Percentiles rank a stretch among this genome's conserved stretches.
These are phyloP conservation scores for Meganola albula DNA, from an alignment of 2,888 invertebrate species.

Conservation along the genomic window DNA sequence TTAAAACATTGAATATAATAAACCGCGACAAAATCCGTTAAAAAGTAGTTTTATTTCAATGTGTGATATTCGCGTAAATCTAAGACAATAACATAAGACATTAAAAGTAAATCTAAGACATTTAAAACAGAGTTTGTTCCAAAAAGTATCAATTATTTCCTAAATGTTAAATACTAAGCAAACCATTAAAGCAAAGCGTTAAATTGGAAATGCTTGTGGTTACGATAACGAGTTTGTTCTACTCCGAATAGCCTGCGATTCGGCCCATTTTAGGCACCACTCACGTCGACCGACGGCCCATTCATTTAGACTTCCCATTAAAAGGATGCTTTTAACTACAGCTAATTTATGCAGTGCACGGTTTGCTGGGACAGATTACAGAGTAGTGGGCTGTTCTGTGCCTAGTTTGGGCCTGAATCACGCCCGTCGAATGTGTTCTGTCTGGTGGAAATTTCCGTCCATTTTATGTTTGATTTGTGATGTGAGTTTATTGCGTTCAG, in stretches of 20 bases:
- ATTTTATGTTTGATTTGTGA: conserved; percentile 44
- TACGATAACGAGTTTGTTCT: conserved; percentile 32
- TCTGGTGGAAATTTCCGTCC: conserved; percentile 44
- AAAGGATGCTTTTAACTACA: conserved; percentile 72
- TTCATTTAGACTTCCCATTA: conserved; percentile 70
- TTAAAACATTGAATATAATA: too few relatives aligned
- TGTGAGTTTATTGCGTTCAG: background rate
- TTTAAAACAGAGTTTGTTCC: too few relatives aligned
- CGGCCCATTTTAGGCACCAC: conserved; percentile 34
- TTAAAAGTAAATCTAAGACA: too few relatives aligned
- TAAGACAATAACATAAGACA: too few relatives aligned
- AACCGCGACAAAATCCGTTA: too few relatives aligned
- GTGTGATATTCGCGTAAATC: too few relatives aligned
- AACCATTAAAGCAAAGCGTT: too few relatives aligned
- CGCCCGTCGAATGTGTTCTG: conserved; percentile 50
- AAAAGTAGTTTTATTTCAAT: too few relatives aligned
- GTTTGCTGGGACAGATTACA: conserved; percentile 70
- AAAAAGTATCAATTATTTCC: too few relatives aligned
- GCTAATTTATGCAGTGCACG: conserved; percentile 71
- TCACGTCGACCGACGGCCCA: conserved; percentile 46
- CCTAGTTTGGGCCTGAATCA: conserved; percentile 49
- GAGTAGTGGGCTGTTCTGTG: conserved; percentile 53
- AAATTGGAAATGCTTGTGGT: conserved; percentile 56
- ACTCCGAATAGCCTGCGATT: conserved; percentile 43
- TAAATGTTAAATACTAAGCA: too few relatives aligned